phyloP scores from a whole-genome alignment of 2,888 invertebrate genomes.

The Aporophyla nigra region DNA sequence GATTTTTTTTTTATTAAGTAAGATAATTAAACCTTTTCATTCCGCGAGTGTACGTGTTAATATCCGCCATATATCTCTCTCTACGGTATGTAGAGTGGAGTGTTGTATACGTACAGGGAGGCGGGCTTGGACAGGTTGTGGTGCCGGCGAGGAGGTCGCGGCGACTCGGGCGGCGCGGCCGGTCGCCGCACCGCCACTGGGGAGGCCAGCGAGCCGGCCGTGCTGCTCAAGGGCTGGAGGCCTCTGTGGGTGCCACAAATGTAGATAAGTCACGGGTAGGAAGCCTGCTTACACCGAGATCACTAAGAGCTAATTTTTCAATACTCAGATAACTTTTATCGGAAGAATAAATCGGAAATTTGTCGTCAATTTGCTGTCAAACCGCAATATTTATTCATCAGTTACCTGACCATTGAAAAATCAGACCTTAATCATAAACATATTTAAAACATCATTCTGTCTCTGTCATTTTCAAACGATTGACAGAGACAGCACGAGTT shows the following conservation, averaged over 20 bases:
- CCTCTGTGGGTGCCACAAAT: constrained; percentile 72
- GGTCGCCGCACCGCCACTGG: constrained; percentile 77
- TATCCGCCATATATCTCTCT: neutral
- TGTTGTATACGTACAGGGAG: constrained; percentile 83
- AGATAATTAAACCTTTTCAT: constrained; percentile 15
- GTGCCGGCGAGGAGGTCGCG: constrained; percentile 81
- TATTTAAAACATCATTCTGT: too few species aligned
- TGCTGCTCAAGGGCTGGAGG: constrained; percentile 74
- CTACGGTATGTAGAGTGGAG: constrained; percentile 61
- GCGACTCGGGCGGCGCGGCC: constrained; percentile 81
- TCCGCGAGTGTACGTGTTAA: neutral
- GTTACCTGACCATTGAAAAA: too few species aligned
- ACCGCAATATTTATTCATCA: too few species aligned
- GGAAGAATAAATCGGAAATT: too few species aligned
- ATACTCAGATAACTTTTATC: too few species aligned
- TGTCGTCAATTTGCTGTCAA: too few species aligned
- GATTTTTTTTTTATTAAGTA: neutral
- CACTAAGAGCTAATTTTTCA: neutral
- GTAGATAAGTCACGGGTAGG: neutral
- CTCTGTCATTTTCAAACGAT: neutral
- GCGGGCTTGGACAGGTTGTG: constrained; percentile 81
- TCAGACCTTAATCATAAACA: too few species aligned
- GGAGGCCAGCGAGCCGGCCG: constrained; percentile 66
- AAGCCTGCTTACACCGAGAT: neutral
- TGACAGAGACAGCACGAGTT: neutral